Evolutionary conservation across 2,888 invertebrate genomes (phyloP), one percentile per base, ranked within the genome.

Genomic region (Drosophila melanosoma): DNA sequence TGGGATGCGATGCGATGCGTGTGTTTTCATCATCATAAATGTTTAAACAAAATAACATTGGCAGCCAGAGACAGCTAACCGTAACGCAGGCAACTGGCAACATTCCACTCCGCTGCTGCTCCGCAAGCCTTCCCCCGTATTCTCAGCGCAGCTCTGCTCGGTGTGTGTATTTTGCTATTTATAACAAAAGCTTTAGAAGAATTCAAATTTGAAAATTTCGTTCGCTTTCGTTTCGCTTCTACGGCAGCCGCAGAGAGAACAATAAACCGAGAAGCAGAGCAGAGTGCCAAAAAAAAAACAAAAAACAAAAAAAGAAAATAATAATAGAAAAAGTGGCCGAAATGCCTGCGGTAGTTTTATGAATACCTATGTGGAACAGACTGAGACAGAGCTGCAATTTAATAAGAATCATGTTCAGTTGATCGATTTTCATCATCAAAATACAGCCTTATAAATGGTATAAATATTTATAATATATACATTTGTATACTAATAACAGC

Each of bases 151-250:
- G 51, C 73, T 59, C 71, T 71, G 82, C 74, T 78, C 87, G 74
- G 88, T 84, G 85, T 89, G 86, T 85, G 86, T 82, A 77, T 83
- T 79, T 80, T 81, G 87, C 91, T 91, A 91, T 91, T 91, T 90
- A 90, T 91, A 91, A 90, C 90, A 89, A 90, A 87, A 90, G 91
- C 91, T 82, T 89, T 76, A 82, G 81, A 88, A 87, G 89, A 86
- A 87, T 85, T 89, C 59, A 62, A 78, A 78, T 77, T 74, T 45
- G 33, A 67, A 79, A 67, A 79, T 69, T 74, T 36, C 49, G 48
- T 74, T 77, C 36, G 49, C 61, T 72, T 82, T 63, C 68, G 69
- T 80, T 71, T 73, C 69, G 76, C 72, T 72, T 77, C 72, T 57
- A 69, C 87, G 76, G 76, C 81, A 78, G 71, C 87, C 83, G 63